These are phyloP conservation scores for Polietes domitor DNA, from an alignment of 2,888 invertebrate species.

Conservation along the genomic window DNA sequence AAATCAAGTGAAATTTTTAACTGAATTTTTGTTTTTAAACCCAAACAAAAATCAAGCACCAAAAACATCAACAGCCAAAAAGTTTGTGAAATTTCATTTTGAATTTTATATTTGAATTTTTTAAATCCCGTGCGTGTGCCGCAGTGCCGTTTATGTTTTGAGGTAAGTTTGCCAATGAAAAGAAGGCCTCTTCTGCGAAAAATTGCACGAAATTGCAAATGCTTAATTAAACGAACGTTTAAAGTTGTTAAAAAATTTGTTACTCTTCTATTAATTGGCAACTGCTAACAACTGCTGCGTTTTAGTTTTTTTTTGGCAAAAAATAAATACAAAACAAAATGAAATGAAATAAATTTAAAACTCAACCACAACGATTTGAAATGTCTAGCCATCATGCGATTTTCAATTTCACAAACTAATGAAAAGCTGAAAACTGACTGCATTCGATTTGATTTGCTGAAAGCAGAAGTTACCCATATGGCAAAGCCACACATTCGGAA, in stretches of 20 bases:
- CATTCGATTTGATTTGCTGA: too few species aligned
- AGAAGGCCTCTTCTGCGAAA: background rate
- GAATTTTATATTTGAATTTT: background rate
- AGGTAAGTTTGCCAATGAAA: conserved; percentile 22
- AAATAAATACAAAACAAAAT: background rate
- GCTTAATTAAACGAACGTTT: conserved; percentile 9
- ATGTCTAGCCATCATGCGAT: conserved; percentile 52
- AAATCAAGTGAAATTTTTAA: background rate
- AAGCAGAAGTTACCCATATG: conserved; percentile 33
- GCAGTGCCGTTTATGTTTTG: conserved; percentile 10
- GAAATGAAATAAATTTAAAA: background rate
- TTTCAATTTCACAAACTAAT: conserved; percentile 52
- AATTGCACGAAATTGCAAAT: conserved; percentile 1
- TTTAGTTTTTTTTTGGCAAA: background rate
- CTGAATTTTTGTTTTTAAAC: background rate
- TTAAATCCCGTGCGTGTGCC: background rate
- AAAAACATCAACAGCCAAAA: conserved; percentile 5
- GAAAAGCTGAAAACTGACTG: background rate
- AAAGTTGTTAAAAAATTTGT: background rate
- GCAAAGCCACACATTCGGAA: conserved; percentile 20
- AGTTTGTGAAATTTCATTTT: conserved; percentile 18
- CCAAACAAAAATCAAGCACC: background rate
- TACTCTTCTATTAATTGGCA: conserved; percentile 39
- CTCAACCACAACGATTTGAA: background rate
- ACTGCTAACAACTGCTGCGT: background rate